Base-by-base conservation (phyloP, 2,888 invertebrate genomes). In the Machimus rusticus region DNA sequence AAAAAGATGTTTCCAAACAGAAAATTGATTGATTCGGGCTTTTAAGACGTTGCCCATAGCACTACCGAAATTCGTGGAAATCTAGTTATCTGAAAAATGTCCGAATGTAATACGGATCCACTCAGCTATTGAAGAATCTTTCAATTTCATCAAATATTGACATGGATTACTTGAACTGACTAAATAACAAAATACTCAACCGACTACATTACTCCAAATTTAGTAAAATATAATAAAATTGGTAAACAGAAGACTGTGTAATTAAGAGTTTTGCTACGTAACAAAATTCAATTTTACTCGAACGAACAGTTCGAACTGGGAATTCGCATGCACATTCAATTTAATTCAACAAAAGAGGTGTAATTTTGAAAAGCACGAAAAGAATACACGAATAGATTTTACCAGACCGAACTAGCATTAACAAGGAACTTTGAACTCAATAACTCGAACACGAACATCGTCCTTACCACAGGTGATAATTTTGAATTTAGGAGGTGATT, bases 391-490 rank as follows among this genome's bases (percentile, higher is more conserved):
- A 66, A 66, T 23, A 28, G 66, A n/a, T 51, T 51, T 16, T 31
- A 78, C n/a, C 16, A 51, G 81, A 81, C 6, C 31, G 23, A 84
- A 84, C 66, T 74, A 74, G 84, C 84, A 84, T 4, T 57, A 46
- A 86, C 86, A 86, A 86, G 43, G 43, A 88, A 87, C 66, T 43
- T 28, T 8, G 78, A 87, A 88, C 37, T 19, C 19, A 87, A 79
- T n/a, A 81, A 23, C 57, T 81, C 55, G n/a, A 87, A 87, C 77
- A 76, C 39, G 46, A 76, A 87, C 55, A 81, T 51, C 51, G 34
- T 81, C 78, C 87, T 89, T 89, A 89, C 89, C 89, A 88, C 87
- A 87, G 89, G 88, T 88, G 89, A 89, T 87, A 88, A 88, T 88
- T 87, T 82, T 51, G 81, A 82, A 78, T 34, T 84, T 77, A 19